Base-by-base conservation (phyloP, 2,797 vertebrate species). In the Hapalemur alaotrensis region DNA sequence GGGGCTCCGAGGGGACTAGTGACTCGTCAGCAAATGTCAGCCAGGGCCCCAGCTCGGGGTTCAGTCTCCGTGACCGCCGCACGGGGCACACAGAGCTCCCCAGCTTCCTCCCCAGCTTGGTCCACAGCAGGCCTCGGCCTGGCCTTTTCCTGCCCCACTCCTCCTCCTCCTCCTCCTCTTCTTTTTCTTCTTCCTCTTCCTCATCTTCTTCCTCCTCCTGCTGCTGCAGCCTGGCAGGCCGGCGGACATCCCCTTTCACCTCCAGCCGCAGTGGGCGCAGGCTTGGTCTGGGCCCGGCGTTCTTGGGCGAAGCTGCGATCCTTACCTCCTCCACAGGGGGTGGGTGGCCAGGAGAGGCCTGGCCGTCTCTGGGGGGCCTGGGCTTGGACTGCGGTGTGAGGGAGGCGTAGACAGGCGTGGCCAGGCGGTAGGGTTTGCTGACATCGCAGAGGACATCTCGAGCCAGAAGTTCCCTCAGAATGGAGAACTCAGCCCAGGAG, bases 401-500 rank as follows among this genome's bases (percentile, higher is more conserved):
- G 86, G 98, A 97, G 22, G 98, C 97, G 0, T 99, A 99, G 76
- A 99, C 99, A 0, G 99, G 99, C 85, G 98, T 99, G 98, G 99
- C 99, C 98, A 99, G 98, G 98, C 99, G 99, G 98, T 99, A 99
- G 97, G 99, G 99, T 99, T 99, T 99, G 99, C 99, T 99, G 93
- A 99, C 99, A 0, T 99, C 99, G 0, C 99, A 99, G 18, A 99
- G 99, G 97, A 99, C 98, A 97, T 99, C 99, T 92, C 99, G 99
- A 22, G 99, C 99, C 98, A 99, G 98, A 81, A 99, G 99, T 97
- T 99, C 99, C 65, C 99, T 99, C 72, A 99, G 99, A 84, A 99
- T 99, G 69, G 99, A 99, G 98, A 99, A 99, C 67, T 99, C 98
- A 1, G 98, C 88, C 95, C 93, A 96, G 28, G 98, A 5, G 13